Evolutionary conservation across 2,797 vertebrate genomes (phyloP).

Genomic region (Phoeniculus purpureus): DNA sequence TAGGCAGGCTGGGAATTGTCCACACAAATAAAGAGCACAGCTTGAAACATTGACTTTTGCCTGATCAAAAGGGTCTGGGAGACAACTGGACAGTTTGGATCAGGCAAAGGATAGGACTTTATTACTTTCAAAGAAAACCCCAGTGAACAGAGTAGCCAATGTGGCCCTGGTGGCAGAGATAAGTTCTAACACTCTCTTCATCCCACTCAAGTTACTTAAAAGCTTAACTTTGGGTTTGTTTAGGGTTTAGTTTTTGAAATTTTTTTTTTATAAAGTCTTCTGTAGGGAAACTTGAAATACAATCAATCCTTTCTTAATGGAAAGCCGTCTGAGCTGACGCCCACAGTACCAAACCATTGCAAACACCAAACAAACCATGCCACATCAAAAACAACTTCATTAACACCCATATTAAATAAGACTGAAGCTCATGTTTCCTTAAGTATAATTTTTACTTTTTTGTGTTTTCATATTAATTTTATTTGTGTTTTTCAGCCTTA

Average conservation of each 20-base stretch:
- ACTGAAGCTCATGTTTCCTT: neutral
- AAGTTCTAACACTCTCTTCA: neutral
- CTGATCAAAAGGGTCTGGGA: conserved; percentile 71
- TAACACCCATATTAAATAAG: neutral
- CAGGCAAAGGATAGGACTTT: conserved; percentile 57
- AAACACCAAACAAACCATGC: neutral
- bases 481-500: neutral
- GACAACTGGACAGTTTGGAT: conserved; percentile 62
- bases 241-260: neutral
- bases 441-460: neutral
- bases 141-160: neutral
- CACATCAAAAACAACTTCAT: neutral
- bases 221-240: neutral
- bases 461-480: neutral
- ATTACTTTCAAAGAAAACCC: conserved; percentile 57
- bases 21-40: conserved; percentile 71
- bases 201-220: conserved; percentile 33
- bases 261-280: conserved; percentile 29
- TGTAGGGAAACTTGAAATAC: conserved; percentile 35
- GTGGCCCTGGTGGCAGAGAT: neutral
- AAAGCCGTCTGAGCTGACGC: neutral
- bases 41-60: conserved; percentile 70
- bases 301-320: neutral
- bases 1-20: conserved; percentile 42
- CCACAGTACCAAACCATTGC: neutral